Percentiles rank a stretch among this genome's conserved stretches.
Evolutionary conservation across 2,888 invertebrate genomes (phyloP).

Genomic region (Limnephilus rhombicus): DNA sequence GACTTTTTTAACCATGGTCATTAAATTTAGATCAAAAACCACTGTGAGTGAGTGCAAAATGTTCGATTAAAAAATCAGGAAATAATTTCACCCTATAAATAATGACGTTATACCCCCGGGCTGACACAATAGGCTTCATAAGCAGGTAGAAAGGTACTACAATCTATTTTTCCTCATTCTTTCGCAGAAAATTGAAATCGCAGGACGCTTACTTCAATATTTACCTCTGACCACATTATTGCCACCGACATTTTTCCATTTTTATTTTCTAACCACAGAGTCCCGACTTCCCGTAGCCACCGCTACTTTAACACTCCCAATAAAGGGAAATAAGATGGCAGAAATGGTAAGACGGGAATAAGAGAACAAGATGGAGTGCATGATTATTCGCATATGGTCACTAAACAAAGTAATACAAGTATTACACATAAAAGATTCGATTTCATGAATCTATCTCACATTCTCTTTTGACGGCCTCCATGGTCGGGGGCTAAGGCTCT

Average conservation of each 20-base stretch:
- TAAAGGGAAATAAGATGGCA: neutral
- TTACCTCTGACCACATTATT: neutral
- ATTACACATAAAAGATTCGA: neutral
- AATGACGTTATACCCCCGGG: neutral
- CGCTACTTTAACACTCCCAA: neutral
- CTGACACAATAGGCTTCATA: no score
- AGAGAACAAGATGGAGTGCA: neutral
- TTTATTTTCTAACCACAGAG: neutral
- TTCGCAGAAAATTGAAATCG: constrained; percentile 7
- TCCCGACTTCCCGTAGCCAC: neutral
- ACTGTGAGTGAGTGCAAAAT: neutral
- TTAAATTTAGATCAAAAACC: constrained; percentile 28
- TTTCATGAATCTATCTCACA: neutral
- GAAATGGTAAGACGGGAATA: neutral
- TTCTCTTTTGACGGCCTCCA: no score
- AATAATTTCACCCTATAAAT: neutral
- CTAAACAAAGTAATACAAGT: neutral
- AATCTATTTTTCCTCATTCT: constrained; percentile 27
- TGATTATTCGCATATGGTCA: neutral
- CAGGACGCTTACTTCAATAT: neutral
- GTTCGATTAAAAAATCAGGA: neutral
- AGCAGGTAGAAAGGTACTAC: neutral
- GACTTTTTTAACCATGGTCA: neutral
- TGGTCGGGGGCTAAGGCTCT: no score
- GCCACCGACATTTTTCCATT: neutral